Base-by-base conservation (phyloP, 2,797 vertebrate species). In the Melanotaenia boesemani region DNA sequence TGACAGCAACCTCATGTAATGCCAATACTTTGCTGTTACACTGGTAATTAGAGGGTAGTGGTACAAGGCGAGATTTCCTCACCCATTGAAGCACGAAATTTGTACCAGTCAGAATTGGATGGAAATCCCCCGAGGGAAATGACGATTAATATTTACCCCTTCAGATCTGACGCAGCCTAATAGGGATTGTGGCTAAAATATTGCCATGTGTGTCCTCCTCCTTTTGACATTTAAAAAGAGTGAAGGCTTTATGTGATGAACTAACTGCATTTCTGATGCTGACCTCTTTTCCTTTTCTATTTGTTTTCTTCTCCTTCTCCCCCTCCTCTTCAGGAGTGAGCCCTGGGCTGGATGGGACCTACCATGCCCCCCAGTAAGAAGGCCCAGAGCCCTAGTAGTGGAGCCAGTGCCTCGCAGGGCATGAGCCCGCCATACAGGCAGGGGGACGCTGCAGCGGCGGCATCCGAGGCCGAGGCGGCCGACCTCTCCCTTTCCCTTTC, bases 341-440 rank as follows among this genome's bases (percentile, higher is more conserved):
- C 90, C 89, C 93, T 93, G 94, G 95, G 95, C 95, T 98, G 96
- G 96, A 98, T 98, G 97, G 97, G 97, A 96, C 97, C 96, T 94
- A 97, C 97, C 95, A 98, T 99, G 97, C 97, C 97, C 93, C 97
- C 97, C 94, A 97, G 97, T 93, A 98, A 98, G 96, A 99, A 98
- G 95, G 96, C 96, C 67, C 97, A 98, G 92, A 96, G 96, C 95
- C 96, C 97, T 88, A 95, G 94, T 44, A 94, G 93, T 89, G 97
- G 97, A 93, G 95, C 97, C 92, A 97, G 96, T 1, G 95, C 97
- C 84, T 96, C 96, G 59, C 96, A 95, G 34, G 96, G 96, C 80
- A 87, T 97, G 94, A 98, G 95, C 93, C 97, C 96, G 16, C 95
- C 94, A 68, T 98, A 96, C 88, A 95, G 93, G 73, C 92, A 93